Base-by-base conservation (phyloP, 2,888 invertebrate genomes). In the Abrostola tripartita region DNA sequence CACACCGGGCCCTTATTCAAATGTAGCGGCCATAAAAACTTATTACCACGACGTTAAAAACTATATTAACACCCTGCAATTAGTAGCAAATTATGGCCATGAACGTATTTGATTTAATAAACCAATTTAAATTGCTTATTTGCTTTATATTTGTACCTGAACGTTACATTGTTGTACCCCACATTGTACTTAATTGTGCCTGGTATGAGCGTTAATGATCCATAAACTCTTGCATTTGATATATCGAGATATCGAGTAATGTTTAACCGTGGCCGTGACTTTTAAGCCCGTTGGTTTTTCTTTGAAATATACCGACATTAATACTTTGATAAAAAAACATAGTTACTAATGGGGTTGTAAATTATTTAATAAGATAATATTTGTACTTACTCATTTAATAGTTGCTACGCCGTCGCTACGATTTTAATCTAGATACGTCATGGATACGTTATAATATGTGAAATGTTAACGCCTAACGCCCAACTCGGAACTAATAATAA, bases 71-170 rank as follows among this genome's bases (percentile, higher is more conserved):
- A 64, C 68, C 50, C 56, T 36, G 65, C 74, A 76, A 81, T 83
- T 79, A 77, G 58, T 47, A 70, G 68, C 64, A 63, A 72, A 75
- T 71, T 73, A 79, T 63, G 41, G 52, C 65, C 59, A 68, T 69
- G 61, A 66, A 65, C 38, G 59, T 72, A 77, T 77, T 70, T 74
- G 66, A 71, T 79, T 74, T 79, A 76, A 79, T 77, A 82, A 79
- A 69, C 64, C 71, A 76, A 68, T 72, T 64, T 64, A 55, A 57
- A 44, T 56, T 79, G 78, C 78, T 81, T 74, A 67, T 58, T 58
- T 68, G 53, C 63, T 71, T 61, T 66, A 9, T 35, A 36, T 77
- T 77, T 77, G 77, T 68, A 50, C 61, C 56, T 35, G 7, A 8
- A 7, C 14, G 60, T 54, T 54, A 70, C 70, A 66, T 42, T 66